phyloP scores from a whole-genome alignment of 2,113 vertebrate genomes.

The Bothrops jararaca region DNA sequence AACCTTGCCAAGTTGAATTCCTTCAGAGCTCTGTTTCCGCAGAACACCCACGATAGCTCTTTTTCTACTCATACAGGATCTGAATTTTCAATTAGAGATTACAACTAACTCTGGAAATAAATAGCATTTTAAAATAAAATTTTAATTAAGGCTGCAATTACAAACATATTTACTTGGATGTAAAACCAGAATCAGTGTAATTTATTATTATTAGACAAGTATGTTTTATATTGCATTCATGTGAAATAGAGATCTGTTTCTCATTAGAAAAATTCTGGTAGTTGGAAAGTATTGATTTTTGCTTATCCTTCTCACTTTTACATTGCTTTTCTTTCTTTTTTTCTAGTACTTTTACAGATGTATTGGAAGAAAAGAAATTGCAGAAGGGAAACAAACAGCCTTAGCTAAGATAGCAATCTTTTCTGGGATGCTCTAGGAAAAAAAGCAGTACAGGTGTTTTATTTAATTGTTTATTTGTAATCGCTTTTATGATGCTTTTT shows the following conservation, averaged over 20 bases:
- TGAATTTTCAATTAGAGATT: neutral
- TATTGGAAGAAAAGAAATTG: neutral
- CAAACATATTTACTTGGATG: neutral
- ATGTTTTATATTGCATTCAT: neutral
- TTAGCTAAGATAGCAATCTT: no score
- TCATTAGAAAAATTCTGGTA: neutral
- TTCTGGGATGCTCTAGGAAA: no score
- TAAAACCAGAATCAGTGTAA: neutral
- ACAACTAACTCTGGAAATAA: neutral
- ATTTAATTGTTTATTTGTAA: no score
- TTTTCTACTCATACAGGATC: neutral
- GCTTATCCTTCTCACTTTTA: no score
- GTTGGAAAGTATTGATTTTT: no score
- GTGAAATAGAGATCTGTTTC: neutral
- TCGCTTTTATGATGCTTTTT: no score
- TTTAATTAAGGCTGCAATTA: neutral
- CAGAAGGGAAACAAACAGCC: no score
- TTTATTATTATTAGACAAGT: neutral
- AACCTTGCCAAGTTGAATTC: neutral
- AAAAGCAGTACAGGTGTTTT: no score
- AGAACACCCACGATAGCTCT: neutral
- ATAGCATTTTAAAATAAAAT: conserved; percentile 5
- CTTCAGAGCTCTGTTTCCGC: neutral
- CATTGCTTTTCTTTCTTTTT: neutral
- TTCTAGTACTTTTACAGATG: neutral